Conservation (phyloP, 2,113 vertebrate genomes). For the Silurus glanis region DNA sequence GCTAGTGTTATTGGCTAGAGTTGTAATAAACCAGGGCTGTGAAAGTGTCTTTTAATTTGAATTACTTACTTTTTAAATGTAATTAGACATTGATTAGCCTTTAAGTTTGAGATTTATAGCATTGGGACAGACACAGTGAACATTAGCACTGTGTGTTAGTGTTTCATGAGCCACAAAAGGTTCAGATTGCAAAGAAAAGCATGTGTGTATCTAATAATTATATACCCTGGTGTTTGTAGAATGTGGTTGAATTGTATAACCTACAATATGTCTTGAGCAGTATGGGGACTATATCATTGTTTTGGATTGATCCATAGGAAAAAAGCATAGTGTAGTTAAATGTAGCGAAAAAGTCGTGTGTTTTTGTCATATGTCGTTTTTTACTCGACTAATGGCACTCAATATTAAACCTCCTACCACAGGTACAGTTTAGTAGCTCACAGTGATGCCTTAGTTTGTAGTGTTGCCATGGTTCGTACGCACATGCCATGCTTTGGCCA, state of each 20-base stretch:
- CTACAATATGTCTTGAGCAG: too few species aligned
- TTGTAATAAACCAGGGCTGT: neutral
- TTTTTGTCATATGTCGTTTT: neutral
- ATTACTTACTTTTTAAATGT: neutral
- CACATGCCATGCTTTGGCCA: conserved; percentile 25
- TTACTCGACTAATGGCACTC: neutral
- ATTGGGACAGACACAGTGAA: too few species aligned
- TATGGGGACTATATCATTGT: neutral
- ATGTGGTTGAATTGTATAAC: neutral
- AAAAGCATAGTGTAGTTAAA: neutral
- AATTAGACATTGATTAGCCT: neutral
- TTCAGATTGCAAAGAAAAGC: neutral
- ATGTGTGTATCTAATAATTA: too few species aligned
- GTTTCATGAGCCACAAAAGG: neutral
- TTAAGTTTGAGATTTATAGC: neutral
- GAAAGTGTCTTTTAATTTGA: neutral
- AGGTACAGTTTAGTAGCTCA: neutral
- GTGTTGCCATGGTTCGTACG: conserved; percentile 10
- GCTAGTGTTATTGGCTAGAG: neutral
- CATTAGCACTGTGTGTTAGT: neutral
- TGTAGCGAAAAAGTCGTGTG: neutral
- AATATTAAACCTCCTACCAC: neutral
- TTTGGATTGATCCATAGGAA: neutral
- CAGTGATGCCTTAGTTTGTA: neutral
- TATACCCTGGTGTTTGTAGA: too few species aligned